phyloP scores from a whole-genome alignment of 2,113 vertebrate genomes.

The Notarius lentiginosus region DNA sequence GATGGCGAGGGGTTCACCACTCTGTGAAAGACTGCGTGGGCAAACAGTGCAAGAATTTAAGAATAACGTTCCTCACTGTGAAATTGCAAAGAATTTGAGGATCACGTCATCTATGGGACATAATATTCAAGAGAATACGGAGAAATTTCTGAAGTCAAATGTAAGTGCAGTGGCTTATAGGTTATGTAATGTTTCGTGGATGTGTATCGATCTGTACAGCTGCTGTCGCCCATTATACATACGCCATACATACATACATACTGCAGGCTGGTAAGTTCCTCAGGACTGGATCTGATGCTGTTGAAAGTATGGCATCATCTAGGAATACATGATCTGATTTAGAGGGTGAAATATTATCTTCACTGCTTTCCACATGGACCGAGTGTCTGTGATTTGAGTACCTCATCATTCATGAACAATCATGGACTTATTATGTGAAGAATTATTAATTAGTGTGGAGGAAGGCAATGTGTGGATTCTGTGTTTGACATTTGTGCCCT shows the following conservation, averaged over 20 bases:
- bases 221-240: not conserved
- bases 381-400: not conserved
- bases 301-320: not conserved
- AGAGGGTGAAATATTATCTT: not conserved
- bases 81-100: too few species aligned
- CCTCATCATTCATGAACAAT: not conserved
- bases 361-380: not conserved
- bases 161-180: not conserved
- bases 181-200: not conserved
- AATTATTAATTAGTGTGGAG: not conserved
- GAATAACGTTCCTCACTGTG: too few species aligned
- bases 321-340: not conserved
- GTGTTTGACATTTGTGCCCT: not conserved
- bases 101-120: too few species aligned
- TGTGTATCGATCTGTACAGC: not conserved
- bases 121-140: too few species aligned
- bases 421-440: not conserved
- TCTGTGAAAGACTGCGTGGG: too few species aligned
- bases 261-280: constrained; percentile 27
- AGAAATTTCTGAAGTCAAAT: too few species aligned
- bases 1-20: too few species aligned
- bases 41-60: too few species aligned
- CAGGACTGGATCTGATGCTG: not conserved
- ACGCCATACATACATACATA: not conserved
- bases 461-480: too few species aligned